A percentile compares a stretch with the other conserved stretches of the same genome.
Conservation (phyloP, 1,140 invertebrate genomes). For the Arctopsyche grandis region DNA sequence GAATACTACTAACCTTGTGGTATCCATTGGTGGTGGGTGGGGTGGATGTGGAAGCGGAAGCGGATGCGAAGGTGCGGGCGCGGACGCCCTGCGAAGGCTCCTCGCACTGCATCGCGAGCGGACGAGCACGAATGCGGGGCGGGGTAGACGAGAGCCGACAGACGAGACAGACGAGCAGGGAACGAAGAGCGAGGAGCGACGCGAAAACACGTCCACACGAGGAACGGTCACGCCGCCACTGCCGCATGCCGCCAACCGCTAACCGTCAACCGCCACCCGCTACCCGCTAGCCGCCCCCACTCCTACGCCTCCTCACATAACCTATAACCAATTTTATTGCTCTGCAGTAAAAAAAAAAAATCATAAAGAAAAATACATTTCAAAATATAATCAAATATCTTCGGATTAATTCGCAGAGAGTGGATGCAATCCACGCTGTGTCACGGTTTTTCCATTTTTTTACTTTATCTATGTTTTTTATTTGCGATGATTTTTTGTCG, state of each 20-base stretch:
- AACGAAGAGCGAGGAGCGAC: background rate
- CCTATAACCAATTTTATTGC: too few relatives aligned
- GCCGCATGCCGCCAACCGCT: constrained; percentile 19
- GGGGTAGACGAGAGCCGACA: background rate
- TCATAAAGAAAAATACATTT: too few relatives aligned
- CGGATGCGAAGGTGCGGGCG: background rate
- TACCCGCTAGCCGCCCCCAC: background rate
- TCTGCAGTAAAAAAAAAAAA: too few relatives aligned
- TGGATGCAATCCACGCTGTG: too few relatives aligned
- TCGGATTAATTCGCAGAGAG: too few relatives aligned
- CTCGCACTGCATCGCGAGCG: background rate
- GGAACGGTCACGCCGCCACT: background rate
- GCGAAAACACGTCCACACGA: background rate
- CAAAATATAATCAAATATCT: too few relatives aligned
- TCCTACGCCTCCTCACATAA: background rate
- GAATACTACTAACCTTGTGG: constrained; percentile 11
- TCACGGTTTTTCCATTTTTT: too few relatives aligned
- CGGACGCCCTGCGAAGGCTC: background rate
- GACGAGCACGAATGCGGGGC: too few relatives aligned
- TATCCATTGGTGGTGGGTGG: background rate
- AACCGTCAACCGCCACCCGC: constrained; percentile 12
- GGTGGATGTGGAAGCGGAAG: background rate
- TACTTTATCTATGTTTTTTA: too few relatives aligned
- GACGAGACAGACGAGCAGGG: background rate
- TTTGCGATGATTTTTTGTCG: too few relatives aligned